Conservation (phyloP, 1,140 invertebrate genomes). For the Atta cephalotes region DNA sequence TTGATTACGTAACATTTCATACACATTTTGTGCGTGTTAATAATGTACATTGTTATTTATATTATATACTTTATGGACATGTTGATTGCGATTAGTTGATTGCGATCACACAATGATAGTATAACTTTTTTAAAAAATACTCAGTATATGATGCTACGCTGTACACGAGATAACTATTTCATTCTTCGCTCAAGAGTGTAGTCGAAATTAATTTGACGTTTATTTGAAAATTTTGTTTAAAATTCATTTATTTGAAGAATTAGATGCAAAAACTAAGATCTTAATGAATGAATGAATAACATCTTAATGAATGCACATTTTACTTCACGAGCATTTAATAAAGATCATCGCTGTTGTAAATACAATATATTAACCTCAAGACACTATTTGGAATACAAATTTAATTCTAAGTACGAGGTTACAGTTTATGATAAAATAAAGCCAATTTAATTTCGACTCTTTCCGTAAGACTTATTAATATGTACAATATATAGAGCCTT, state of each 20-base stretch:
- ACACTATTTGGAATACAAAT: neutral
- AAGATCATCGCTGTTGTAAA: neutral
- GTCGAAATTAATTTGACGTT: conserved; percentile 57
- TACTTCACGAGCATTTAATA: neutral
- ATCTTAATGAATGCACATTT: neutral
- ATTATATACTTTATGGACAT: neutral
- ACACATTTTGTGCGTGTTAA: conserved; percentile 19
- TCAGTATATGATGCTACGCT: neutral
- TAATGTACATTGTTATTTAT: conserved; percentile 26
- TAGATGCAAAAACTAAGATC: neutral
- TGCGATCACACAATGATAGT: neutral
- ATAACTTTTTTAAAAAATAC: conserved; percentile 4
- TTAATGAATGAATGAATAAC: neutral
- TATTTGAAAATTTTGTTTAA: neutral
- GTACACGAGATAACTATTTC: conserved; percentile 37
- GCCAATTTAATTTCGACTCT: conserved; percentile 59
- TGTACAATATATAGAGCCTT: conserved; percentile 24
- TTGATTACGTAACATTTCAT: neutral
- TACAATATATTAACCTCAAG: neutral
- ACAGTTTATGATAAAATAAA: neutral
- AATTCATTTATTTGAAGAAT: neutral
- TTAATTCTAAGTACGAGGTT: neutral
- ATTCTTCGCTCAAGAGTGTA: conserved; percentile 29
- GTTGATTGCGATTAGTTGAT: neutral
- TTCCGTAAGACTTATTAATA: conserved; percentile 46